These are phyloP conservation scores for Picus viridis DNA, from an alignment of 2,797 vertebrate species.

Conservation along the genomic window DNA sequence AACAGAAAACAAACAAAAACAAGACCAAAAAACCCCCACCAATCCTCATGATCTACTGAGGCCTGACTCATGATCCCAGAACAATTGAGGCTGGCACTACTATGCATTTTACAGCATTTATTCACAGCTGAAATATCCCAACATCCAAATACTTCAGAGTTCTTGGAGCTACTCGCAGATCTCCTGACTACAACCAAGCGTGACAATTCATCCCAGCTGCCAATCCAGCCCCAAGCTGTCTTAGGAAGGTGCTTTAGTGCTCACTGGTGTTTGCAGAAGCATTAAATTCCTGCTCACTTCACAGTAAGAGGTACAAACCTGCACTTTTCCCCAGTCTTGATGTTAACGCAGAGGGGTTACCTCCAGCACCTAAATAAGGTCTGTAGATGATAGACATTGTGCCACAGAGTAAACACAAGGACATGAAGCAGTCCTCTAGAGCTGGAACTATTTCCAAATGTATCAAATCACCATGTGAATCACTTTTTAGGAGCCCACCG, in stretches of 20 bases:
- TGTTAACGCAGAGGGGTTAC: neutral
- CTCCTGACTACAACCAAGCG: constrained; percentile 37
- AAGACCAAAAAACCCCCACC: neutral
- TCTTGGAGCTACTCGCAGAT: constrained; percentile 18
- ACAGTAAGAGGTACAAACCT: constrained; percentile 18
- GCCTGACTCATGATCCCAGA: constrained; percentile 56
- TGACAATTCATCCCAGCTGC: constrained; percentile 61
- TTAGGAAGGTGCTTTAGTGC: constrained; percentile 37
- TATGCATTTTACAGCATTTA: constrained; percentile 52
- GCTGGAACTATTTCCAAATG: neutral
- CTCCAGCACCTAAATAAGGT: neutral
- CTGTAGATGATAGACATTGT: neutral
- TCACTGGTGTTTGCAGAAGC: constrained; percentile 43
- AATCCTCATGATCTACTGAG: constrained; percentile 60
- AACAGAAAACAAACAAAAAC: constrained; percentile 64
- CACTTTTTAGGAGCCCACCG: neutral
- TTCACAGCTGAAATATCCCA: constrained; percentile 56
- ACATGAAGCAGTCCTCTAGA: neutral
- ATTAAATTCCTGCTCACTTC: constrained; percentile 24
- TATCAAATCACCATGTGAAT: neutral
- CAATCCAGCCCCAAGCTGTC: constrained; percentile 47
- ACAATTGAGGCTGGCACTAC: constrained; percentile 55
- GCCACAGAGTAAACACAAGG: neutral
- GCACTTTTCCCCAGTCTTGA: neutral
- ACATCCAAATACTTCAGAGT: constrained; percentile 39